Base-by-base conservation (phyloP, 2,797 vertebrate species). In the Ctenopoma multispine region DNA sequence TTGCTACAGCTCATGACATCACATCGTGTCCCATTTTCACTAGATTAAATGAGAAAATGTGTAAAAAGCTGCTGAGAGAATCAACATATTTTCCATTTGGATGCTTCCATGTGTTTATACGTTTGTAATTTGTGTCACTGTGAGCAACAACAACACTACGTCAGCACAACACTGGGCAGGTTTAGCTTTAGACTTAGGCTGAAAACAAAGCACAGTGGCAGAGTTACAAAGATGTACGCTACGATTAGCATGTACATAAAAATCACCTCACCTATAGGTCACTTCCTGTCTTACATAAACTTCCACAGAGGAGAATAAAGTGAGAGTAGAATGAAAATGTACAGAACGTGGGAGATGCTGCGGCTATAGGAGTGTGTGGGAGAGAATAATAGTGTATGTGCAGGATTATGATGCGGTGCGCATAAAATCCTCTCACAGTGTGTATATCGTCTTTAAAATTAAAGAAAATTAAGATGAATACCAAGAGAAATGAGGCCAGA, bases 391-490 rank as follows among this genome's bases (percentile, higher is more conserved):
- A 11, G 49, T 29, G 60, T n/a, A 11, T 44, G 23, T 66, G 56
- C 31, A 69, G 55, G 58, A 59, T 70, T 43, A 61, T 1, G 4
- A 17, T 36, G 38, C 61, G 48, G 31, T 10, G 21, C 27, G 41
- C 18, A 2, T 47, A 0, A 67, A 49, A 55, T 36, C 17, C 10
- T 50, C 17, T 54, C 5, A 59, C 7, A 7, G 14, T 11, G 27
- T 11, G 31, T 12, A 8, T 21, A 34, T 1, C 15, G 51, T 38
- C 40, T 49, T 8, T n/a, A n/a, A n/a, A n/a, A n/a, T n/a, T n/a
- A 24, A 21, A 72, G 41, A 66, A 68, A 73, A 81, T 74, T 1
- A 78, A 77, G 81, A 83, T 62, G 60, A 72, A 79, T 70, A 72
- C 66, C 38, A 27, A 44, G 18, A 48, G 43, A 47, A 69, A 59